Percentiles rank a stretch among this genome's conserved stretches.
phyloP scores from a whole-genome alignment of 2,113 vertebrate species.

The Lipophrys pholis region DNA sequence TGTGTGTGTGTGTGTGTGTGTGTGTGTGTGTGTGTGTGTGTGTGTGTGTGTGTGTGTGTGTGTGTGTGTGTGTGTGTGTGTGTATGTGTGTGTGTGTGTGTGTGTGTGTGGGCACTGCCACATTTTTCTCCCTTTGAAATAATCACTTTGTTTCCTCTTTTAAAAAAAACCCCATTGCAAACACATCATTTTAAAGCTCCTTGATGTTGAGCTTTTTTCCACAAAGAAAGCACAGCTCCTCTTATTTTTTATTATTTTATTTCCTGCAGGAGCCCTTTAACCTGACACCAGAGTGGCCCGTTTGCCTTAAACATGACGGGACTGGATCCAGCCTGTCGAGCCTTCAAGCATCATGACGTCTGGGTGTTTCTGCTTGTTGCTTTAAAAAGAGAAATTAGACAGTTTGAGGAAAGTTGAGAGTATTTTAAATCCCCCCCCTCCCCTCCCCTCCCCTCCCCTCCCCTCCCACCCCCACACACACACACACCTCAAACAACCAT shows the following conservation, averaged over 20 bases:
- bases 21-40: no score
- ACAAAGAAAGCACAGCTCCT: not conserved
- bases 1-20: no score
- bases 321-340: conserved; percentile 25
- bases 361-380: conserved; percentile 11
- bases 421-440: no score
- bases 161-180: not conserved
- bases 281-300: conserved; percentile 15
- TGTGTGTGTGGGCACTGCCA: no score
- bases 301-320: conserved; percentile 44
- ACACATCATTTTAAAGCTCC: not conserved
- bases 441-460: no score
- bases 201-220: conserved; percentile 7
- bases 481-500: conserved; percentile 3
- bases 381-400: not conserved
- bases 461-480: not conserved
- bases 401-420: not conserved
- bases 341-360: not conserved
- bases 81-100: no score
- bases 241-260: conserved; percentile 7
- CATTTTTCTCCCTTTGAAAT: no score
- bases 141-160: conserved; percentile 17
- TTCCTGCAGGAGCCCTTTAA: conserved; percentile 7
- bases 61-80: no score
- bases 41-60: no score